A percentile compares a stretch with the other conserved stretches of the same genome.
These are phyloP conservation scores for Chaetura pelagica DNA, from an alignment of 2,113 vertebrate genomes.

Conservation along the genomic window DNA sequence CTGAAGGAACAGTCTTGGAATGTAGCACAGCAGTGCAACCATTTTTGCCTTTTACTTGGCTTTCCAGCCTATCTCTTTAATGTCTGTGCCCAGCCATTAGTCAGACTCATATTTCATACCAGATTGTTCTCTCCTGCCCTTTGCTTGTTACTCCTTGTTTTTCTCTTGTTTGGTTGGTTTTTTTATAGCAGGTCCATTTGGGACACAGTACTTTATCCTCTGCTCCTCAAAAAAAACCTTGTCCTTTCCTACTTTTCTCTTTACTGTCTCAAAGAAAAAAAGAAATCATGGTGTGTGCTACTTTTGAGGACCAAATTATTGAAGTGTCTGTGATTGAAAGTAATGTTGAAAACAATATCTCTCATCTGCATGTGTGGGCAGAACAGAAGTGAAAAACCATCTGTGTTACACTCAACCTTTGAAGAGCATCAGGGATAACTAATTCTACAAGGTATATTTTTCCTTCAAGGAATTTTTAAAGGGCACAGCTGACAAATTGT, in stretches of 20 bases:
- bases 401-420: neutral
- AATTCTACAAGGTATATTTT: neutral
- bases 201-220: neutral
- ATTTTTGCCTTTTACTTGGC: neutral
- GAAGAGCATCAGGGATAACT: neutral
- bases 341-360: neutral
- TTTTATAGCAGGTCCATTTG: neutral
- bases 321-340: neutral
- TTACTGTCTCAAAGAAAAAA: neutral
- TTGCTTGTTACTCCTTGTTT: fast-evolving
- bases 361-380: neutral
- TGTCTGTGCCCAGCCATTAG: neutral
- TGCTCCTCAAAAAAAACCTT: neutral
- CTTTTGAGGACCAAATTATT: neutral
- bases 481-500: neutral
- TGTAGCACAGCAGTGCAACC: neutral
- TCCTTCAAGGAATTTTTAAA: neutral
- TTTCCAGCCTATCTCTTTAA: neutral
- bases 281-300: neutral
- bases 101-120: neutral
- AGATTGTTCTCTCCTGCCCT: neutral
- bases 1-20: neutral
- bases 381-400: neutral
- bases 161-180: neutral
- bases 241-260: neutral